phyloP scores from a whole-genome alignment of 2,888 invertebrate species.

The Seira musarum region DNA sequence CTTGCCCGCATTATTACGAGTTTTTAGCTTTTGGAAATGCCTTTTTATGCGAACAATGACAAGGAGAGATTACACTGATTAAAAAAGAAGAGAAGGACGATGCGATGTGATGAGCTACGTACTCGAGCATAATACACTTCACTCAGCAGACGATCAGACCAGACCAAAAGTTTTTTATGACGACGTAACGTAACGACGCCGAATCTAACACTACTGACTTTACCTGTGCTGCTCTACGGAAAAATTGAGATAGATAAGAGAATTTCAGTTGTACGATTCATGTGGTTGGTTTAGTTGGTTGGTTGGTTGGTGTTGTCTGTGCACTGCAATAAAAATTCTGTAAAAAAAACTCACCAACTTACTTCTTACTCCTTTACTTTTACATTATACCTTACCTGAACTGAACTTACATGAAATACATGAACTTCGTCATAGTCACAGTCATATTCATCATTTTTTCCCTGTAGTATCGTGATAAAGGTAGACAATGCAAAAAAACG shows the following conservation, averaged over 20 bases:
- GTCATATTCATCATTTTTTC: conserved; percentile 14
- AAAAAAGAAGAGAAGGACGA: conserved; percentile 12
- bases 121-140: background rate
- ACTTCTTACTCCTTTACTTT: background rate
- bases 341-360: background rate
- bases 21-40: background rate
- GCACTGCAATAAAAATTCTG: conserved; percentile 14
- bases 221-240: conserved; percentile 37
- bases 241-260: conserved; percentile 26
- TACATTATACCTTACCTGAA: background rate
- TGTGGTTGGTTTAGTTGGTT: background rate
- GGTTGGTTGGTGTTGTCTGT: background rate
- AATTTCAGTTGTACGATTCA: conserved; percentile 15
- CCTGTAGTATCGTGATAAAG: conserved; percentile 12
- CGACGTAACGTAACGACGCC: conserved; percentile 50
- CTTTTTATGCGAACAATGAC: conserved; percentile 13
- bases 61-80: conserved; percentile 12
- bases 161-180: conserved; percentile 20
- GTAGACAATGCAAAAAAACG: conserved; percentile 12
- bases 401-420: conserved; percentile 7
- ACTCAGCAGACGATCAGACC: background rate
- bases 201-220: conserved; percentile 48
- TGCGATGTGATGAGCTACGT: background rate
- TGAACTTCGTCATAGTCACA: conserved; percentile 4
- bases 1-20: background rate